Percentiles rank a stretch among this genome's conserved stretches.
phyloP scores from a whole-genome alignment of 2,113 vertebrate genomes.

The Uropsilus gracilis region DNA sequence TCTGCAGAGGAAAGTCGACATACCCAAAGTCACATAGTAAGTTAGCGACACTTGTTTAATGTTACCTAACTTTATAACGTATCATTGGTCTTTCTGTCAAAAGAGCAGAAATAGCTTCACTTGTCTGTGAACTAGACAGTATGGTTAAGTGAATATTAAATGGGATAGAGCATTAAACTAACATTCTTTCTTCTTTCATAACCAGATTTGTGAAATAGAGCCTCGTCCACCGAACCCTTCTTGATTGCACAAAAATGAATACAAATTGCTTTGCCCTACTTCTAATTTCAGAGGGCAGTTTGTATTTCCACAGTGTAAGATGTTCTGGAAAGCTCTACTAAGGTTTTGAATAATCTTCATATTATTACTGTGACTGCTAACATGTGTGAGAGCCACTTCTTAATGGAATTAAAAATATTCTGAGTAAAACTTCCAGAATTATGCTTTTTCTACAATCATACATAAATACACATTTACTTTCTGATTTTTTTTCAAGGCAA shows the following conservation, averaged over 20 bases:
- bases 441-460: background rate
- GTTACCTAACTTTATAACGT: constrained; percentile 47
- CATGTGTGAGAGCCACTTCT: background rate
- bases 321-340: background rate
- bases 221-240: constrained; percentile 46
- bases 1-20: background rate
- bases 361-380: background rate
- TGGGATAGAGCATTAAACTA: constrained; percentile 54
- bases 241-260: constrained; percentile 72
- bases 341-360: background rate
- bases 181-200: constrained; percentile 60
- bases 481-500: background rate
- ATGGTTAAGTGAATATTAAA: constrained; percentile 71
- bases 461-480: background rate
- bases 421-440: background rate
- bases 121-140: constrained; percentile 56
- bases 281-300: constrained; percentile 52
- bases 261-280: constrained; percentile 65
- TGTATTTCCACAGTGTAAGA: constrained; percentile 12
- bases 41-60: constrained; percentile 57
- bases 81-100: constrained; percentile 57
- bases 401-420: background rate
- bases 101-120: constrained; percentile 45
- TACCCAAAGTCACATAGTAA: constrained; percentile 60
- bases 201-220: constrained; percentile 67